Base-by-base conservation (phyloP, 1,140 invertebrate species). In the Harlomillsia oculata region DNA sequence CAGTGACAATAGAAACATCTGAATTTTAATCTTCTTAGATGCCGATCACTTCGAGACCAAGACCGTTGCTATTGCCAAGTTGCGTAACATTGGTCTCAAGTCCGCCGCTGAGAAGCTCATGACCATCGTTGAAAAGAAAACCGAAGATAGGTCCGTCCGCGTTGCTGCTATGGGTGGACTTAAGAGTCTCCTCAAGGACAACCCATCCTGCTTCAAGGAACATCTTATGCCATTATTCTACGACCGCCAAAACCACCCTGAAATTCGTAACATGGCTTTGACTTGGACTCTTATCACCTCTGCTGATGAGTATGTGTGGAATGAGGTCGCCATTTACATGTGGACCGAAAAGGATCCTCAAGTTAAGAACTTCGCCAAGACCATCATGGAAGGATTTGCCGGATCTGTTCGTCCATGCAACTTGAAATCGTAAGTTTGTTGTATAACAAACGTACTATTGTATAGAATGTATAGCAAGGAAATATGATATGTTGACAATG, bases 141-240 rank as follows among this genome's bases (percentile, higher is more conserved):
- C 36, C 14, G 51, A 50, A 37, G 59, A 62, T 3, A 32, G 49
- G 20, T 48, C 63, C 30, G 60, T 65, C 48, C 56, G 63, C 41
- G 39, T 44, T 25, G 51, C 57, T 40, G 60, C 60, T 34, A 43
- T 65, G 29, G n/a, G 45, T 32, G 63, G 63, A 44, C 26, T 65
- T 32, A 62, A 59, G 52, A 28, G 37, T 34, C 46, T 60, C 25
- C 18, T 53, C 16, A 39, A 40, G 16, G 26, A 34, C 9, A 36
- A 64, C 49, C 48, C 46, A 6, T 16, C 45, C 16, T 25, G n/a
- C 16, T 32, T 59, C 23, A 29, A 37, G 4, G 36, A 59, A 18
- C 28, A 49, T 18, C 23, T 65, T 44, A 41, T 65, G 29, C 59
- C 59, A 41, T 62, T 65, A 59, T 65, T 65, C 53, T 65, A 43